These are phyloP conservation scores for Enteromius mattozi DNA, from an alignment of 2,797 vertebrate genomes.

Conservation along the genomic window DNA sequence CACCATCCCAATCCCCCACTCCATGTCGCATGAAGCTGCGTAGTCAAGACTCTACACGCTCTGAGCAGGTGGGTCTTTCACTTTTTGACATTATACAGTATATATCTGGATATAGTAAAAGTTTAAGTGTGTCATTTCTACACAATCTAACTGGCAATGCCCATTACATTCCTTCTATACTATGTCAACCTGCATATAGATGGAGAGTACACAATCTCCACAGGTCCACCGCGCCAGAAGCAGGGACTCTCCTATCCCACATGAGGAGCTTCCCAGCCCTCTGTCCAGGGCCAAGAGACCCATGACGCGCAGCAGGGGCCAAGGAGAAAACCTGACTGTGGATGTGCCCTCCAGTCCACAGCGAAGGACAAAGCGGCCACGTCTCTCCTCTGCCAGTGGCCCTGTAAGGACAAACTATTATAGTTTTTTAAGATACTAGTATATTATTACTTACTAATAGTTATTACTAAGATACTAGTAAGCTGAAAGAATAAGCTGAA, in stretches of 20 bases:
- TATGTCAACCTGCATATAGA: constrained; percentile 65
- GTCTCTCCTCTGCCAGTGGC: constrained; percentile 85
- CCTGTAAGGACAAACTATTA: constrained; percentile 77
- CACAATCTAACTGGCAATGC: background rate
- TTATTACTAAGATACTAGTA: too few species aligned
- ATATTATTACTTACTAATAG: too few species aligned
- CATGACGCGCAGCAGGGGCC: constrained; percentile 85
- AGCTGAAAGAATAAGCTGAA: too few species aligned
- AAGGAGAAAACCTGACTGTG: constrained; percentile 74
- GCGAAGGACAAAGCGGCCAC: constrained; percentile 83
- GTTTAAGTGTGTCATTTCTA: background rate
- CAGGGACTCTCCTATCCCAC: constrained; percentile 84
- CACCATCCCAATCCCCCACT: constrained; percentile 67
- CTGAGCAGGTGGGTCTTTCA: constrained; percentile 71
- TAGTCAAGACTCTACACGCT: constrained; percentile 83
- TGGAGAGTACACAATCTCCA: constrained; percentile 76
- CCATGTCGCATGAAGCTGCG: constrained; percentile 89
- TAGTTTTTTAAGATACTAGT: background rate
- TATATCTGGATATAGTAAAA: background rate
- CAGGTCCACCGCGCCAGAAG: constrained; percentile 77
- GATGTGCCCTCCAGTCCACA: constrained; percentile 77
- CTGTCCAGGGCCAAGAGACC: constrained; percentile 82
- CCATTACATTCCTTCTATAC: background rate
- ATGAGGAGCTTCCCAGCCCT: constrained; percentile 82
- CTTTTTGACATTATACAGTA: background rate